Evolutionary conservation across 1,140 invertebrate genomes (phyloP), one percentile per base, ranked within the genome.

Genomic region (Chlorops oryzae): DNA sequence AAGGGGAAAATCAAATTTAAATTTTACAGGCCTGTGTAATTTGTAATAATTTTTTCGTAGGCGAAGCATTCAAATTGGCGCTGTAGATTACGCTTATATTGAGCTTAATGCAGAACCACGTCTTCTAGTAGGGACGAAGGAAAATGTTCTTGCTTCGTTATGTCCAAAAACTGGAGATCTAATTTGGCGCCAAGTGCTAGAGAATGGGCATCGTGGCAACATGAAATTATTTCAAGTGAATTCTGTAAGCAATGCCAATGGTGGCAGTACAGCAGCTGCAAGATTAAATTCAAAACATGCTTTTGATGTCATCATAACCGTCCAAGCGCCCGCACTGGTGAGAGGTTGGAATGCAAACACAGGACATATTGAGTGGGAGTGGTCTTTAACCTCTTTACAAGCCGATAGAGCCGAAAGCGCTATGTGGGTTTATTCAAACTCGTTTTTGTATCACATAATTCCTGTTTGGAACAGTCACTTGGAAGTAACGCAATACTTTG

Each of bases 101-200:
- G 88, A 92, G 42, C 47, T 68, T 49, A 85, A 83, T 28, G 77
- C 81, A 45, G 79, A 80, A n/a, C 80, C 81, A 20, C 83, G 83
- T 62, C 76, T 92, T n/a, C 82, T 91, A 59, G 80, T 94, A 10
- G 86, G 84, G n/a, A 91, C 90, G 1, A 83, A 91, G 59, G 84
- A 90, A 72, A 92, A 94, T 79, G 87, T 92, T 53, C 71, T 95
- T 43, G 89, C 90, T 54, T 85, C 87, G 47, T 65, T 96, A 40
- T 86, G 87, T 75, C 77, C 86, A 37, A 88, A 90, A 66, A 88
- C 85, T 64, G 90, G 87, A 47, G 80, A 88, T 62, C 80, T 92
- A 58, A 68, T 87, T 58, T 93, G 90, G 87, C 78, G 90, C 47
- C 82, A 89, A 73, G 76, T 91, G 23, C 76, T 92, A 37, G 88